Evolutionary conservation across 2,113 vertebrate species (phyloP).

Genomic region (Oreochromis niloticus): DNA sequence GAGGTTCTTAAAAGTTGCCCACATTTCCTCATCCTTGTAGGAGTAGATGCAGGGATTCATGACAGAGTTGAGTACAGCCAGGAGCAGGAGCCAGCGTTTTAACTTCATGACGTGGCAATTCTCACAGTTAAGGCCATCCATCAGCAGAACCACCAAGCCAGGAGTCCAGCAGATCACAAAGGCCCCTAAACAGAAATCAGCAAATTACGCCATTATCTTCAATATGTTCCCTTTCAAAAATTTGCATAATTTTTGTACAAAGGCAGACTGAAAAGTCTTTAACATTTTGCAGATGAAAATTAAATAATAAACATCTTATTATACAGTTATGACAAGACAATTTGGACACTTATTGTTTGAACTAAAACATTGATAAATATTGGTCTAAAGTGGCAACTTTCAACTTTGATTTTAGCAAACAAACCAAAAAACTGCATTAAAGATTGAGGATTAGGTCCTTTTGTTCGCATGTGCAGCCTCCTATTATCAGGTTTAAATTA

Average conservation of each 20-base stretch:
- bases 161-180: slow-evolving; percentile 98
- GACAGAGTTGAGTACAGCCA: slow-evolving; percentile 91
- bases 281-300: not conserved
- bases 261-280: not conserved
- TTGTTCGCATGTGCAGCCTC: not conserved
- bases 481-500: not conserved
- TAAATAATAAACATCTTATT: not conserved
- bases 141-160: slow-evolving; percentile 84
- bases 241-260: not conserved
- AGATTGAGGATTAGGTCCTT: rapidly evolving
- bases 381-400: not conserved
- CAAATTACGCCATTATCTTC: not conserved
- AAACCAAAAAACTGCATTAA: not conserved
- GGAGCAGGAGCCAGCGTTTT: slow-evolving; percentile 89
- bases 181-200: slow-evolving; percentile 73
- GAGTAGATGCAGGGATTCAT: slow-evolving; percentile 99
- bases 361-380: rapidly evolving
- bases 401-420: not conserved
- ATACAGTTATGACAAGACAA: not conserved
- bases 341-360: not conserved
- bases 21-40: slow-evolving; percentile 97
- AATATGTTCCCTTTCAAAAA: not conserved
- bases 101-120: slow-evolving; percentile 78
- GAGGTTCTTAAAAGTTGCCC: slow-evolving; percentile 87
- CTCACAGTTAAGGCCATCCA: slow-evolving; percentile 86